Conservation (phyloP, 2,113 vertebrate genomes). For the Psilopsiagon aurifrons region DNA sequence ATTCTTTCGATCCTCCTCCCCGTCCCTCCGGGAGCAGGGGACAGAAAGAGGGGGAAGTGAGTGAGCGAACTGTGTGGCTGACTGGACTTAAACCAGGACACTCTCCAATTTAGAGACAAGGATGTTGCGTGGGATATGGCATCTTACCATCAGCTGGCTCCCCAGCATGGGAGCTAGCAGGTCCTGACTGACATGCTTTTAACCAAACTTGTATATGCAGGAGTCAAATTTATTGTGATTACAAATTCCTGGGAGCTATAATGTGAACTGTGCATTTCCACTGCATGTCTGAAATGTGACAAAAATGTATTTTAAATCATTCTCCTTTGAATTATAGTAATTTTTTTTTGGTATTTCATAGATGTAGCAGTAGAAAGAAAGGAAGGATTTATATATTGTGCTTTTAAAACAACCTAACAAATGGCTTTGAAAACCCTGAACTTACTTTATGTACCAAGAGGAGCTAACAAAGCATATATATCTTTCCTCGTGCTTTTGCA, state of each 20-base stretch:
- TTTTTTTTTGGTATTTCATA: not conserved
- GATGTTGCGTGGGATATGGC: too few relatives aligned
- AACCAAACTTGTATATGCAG: not conserved
- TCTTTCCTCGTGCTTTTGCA: not conserved
- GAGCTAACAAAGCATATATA: not conserved
- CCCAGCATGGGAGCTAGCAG: too few relatives aligned
- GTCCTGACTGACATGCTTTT: not conserved
- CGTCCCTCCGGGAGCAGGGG: too few relatives aligned
- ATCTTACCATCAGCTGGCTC: not conserved
- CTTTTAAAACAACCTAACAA: not conserved
- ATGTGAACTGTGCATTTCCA: not conserved
- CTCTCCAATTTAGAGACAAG: too few relatives aligned
- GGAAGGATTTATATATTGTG: not conserved
- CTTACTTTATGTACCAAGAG: not conserved
- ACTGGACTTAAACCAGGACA: too few relatives aligned
- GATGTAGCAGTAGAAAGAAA: not conserved
- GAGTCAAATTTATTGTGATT: not conserved
- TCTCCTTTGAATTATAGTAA: not conserved
- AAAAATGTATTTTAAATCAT: not conserved
- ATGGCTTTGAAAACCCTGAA: not conserved
- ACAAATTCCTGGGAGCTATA: not conserved
- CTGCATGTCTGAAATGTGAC: not conserved
- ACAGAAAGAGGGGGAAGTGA: too few relatives aligned
- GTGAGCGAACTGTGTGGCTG: too few relatives aligned
- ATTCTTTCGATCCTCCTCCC: too few relatives aligned